Evolutionary conservation across 1,140 invertebrate genomes (phyloP).

Genomic region (Bombus impatiens): DNA sequence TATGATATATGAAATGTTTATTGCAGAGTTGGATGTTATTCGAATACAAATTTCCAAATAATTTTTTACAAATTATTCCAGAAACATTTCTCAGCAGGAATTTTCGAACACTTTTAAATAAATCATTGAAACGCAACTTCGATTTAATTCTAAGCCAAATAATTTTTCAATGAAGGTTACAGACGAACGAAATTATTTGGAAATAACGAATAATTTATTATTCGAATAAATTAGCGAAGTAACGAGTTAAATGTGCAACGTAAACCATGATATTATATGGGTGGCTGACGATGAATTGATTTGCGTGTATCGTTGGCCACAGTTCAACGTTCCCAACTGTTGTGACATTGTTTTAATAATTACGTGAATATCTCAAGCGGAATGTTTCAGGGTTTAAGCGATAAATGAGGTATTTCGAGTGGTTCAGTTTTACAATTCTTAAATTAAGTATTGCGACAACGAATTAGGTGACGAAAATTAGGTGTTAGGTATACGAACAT

Average conservation of each 20-base stretch:
- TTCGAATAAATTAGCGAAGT: background rate
- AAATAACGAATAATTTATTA: background rate
- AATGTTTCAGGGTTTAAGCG: background rate
- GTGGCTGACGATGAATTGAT: background rate
- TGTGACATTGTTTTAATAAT: background rate
- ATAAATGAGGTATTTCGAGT: background rate
- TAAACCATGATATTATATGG: background rate
- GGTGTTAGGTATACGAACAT: too few species aligned
- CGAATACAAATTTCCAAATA: background rate
- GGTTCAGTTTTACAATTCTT: background rate
- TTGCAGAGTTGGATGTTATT: background rate
- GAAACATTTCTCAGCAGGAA: too few species aligned
- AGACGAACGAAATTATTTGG: background rate
- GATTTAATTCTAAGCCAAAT: background rate
- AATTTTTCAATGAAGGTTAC: background rate
- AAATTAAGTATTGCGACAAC: background rate
- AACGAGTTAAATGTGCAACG: background rate
- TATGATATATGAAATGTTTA: background rate
- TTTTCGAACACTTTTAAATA: too few species aligned
- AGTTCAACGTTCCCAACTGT: background rate
- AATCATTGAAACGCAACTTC: too few species aligned
- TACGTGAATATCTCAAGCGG: background rate
- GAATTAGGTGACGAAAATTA: too few species aligned
- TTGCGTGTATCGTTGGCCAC: background rate
- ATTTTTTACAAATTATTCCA: background rate